Conservation (phyloP, 2,888 invertebrate genomes). For the Ligdia adustata region DNA sequence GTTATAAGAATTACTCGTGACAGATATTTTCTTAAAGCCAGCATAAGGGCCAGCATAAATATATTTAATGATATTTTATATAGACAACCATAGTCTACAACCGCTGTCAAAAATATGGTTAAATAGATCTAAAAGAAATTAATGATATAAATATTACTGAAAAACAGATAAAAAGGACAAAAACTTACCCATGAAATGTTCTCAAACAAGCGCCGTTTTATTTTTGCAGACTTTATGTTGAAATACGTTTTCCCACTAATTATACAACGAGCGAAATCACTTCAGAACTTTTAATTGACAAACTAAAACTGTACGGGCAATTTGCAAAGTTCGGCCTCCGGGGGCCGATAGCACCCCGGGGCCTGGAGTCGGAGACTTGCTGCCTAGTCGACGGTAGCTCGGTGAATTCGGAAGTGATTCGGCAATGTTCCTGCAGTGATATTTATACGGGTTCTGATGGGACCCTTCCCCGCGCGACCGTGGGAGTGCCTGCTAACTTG, state of each 20-base stretch:
- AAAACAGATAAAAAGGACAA: background rate
- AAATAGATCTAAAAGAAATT: too few species aligned
- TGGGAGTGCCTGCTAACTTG: slow-evolving; percentile 78
- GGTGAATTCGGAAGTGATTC: slow-evolving; percentile 66
- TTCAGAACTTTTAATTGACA: slow-evolving; percentile 57
- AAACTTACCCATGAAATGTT: slow-evolving; percentile 47
- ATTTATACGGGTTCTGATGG: slow-evolving; percentile 65
- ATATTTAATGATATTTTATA: too few species aligned
- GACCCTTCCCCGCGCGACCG: slow-evolving; percentile 63
- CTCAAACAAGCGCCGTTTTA: slow-evolving; percentile 30
- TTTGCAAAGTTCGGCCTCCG: slow-evolving; percentile 45
- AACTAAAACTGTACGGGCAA: slow-evolving; percentile 42
- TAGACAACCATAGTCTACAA: too few species aligned
- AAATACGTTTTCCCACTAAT: slow-evolving; percentile 46
- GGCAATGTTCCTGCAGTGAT: slow-evolving; percentile 50
- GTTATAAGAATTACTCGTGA: too few species aligned
- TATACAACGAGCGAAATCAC: slow-evolving; percentile 53
- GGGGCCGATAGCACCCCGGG: slow-evolving; percentile 66
- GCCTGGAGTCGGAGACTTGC: slow-evolving; percentile 28
- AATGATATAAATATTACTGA: background rate
- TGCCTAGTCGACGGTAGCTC: slow-evolving; percentile 53
- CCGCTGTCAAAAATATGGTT: too few species aligned
- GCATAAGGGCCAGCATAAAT: too few species aligned
- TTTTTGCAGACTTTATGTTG: slow-evolving; percentile 23
- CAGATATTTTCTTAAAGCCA: too few species aligned